Percentiles rank a stretch among this genome's conserved stretches.
phyloP scores from a whole-genome alignment of 1,140 invertebrate genomes.

The Akabosia matsudoensis region DNA sequence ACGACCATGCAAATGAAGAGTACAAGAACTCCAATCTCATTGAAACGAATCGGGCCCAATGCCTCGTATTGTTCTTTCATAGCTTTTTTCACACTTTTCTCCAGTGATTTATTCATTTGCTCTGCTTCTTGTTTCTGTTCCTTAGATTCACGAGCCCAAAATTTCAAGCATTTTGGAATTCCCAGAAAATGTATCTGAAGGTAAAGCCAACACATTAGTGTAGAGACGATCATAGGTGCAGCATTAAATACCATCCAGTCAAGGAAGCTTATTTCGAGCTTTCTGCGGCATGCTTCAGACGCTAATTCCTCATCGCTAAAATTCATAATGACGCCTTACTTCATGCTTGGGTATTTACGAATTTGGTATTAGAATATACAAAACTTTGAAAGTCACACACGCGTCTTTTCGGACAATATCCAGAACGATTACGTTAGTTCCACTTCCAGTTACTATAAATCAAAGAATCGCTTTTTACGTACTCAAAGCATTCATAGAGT shows the following conservation, averaged over 20 bases:
- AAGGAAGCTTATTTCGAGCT: conserved; percentile 42
- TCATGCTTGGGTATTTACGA: no score
- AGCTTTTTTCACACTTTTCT: conserved; percentile 53
- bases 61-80: conserved; percentile 69
- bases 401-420: conserved; percentile 50
- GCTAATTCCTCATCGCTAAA: conserved; percentile 28
- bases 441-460: conserved; percentile 69
- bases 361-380: no score
- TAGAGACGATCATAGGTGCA: conserved; percentile 68
- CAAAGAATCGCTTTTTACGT: conserved; percentile 12
- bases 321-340: no score
- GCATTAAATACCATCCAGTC: conserved; percentile 67
- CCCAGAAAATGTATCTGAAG: conserved; percentile 69
- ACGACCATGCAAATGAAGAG: conserved; percentile 75
- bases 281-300: conserved; percentile 26
- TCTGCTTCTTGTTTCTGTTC: background rate
- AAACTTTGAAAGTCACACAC: no score
- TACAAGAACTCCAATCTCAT: conserved; percentile 70
- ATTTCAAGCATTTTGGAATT: conserved; percentile 48
- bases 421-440: conserved; percentile 82
- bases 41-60: conserved; percentile 74
- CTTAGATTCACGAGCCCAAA: conserved; percentile 30
- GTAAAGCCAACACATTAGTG: conserved; percentile 67
- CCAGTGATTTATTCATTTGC: conserved; percentile 30
- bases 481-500: background rate